Evolutionary conservation across 1,140 invertebrate species (phyloP), one percentile per base, ranked within the genome.

Genomic region (Magallana ariakensis): DNA sequence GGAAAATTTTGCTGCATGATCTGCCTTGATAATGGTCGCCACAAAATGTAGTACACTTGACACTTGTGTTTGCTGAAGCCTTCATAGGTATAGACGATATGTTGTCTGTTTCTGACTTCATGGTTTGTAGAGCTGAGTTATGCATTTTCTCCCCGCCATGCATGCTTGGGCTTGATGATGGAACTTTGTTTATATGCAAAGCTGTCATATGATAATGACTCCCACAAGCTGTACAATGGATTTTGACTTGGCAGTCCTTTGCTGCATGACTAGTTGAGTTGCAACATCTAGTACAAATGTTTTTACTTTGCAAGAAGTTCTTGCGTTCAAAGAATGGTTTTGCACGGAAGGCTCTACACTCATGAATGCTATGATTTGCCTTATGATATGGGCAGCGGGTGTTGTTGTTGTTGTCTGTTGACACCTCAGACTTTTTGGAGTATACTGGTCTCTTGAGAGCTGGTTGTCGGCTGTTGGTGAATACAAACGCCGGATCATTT

Each of bases 261-360:
- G 85, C 80, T 11, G 80, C 46, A 60, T 89, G 89, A n/a, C 53
- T 82, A 57, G 57, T 86, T 53, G 86, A 86, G 9, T 22, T n/a
- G 60, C 53, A 82, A 85, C 89, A 89, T 33, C 80, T 84, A 26
- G 80, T 89, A 62, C 88, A 90, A 75, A 90, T 84, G 15, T 80
- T 85, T 58, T 58, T 2, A 58, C 57, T 58, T 58, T 33, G 33
- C 33, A 33, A 33, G 33, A 33, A 33, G 33, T 33, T 33, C 33
- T 33, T 33, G 83, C 5, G 6, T 22, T 62, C 9, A 84, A n/a
- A 1, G 58, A 3, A 13, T 11, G 58, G 26, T 62, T 84, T 16
- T 60, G 83, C 16, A 58, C 26, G 7, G 83, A 56, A 33, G 33
- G 33, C 33, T 33, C 33, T 33, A 1, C 33, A 33, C 1, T 33